Base-by-base conservation (phyloP, 2,888 invertebrate species). In the Brachypalpus laphriformis region DNA sequence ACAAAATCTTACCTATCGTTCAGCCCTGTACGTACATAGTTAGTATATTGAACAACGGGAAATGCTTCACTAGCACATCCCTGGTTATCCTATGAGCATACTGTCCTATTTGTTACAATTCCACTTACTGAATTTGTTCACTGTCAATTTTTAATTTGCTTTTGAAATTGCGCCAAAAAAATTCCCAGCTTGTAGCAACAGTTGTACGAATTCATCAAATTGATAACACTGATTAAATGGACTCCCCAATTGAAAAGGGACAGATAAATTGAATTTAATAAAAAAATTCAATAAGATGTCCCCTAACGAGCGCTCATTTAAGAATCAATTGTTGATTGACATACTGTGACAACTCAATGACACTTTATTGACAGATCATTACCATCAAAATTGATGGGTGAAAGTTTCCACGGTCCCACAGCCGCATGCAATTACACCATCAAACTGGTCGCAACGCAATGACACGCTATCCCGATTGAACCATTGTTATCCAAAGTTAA, bases 361-460 rank as follows among this genome's bases (percentile, higher is more conserved):
- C 74, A 70, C 68, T 74, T 83, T 80, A 83, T 70, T 83, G 83
- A 83, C 83, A 83, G 83, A 75, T 80, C 80, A 83, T 83, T 83
- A 80, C 68, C 80, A 70, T 70, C 34, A 37, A 11, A 76, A 68
- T 65, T 74, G 83, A 80, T 71, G 78, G 74, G 83, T 56, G 78
- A 83, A 83, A 78, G 83, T 83, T 49, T 68, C 72, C 37, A 61
- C 63, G 18, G 59, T 56, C 51, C 61, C 40, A 40, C 14, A 14
- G 68, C 59, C 74, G 34, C 82, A 78, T 83, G 83, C 74, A 80
- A 80, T 80, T 70, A 80, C 63, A 57, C 63, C 66, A 80, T 74
- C 74, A 70, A 56, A 54, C 40, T 66, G 66, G 59, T 47, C 57
- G 51, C 22, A 45, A 22, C 25, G 40, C 59, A 49, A 31, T 63